phyloP scores from a whole-genome alignment of 2,888 invertebrate species.

The Hoplodrina ambigua region DNA sequence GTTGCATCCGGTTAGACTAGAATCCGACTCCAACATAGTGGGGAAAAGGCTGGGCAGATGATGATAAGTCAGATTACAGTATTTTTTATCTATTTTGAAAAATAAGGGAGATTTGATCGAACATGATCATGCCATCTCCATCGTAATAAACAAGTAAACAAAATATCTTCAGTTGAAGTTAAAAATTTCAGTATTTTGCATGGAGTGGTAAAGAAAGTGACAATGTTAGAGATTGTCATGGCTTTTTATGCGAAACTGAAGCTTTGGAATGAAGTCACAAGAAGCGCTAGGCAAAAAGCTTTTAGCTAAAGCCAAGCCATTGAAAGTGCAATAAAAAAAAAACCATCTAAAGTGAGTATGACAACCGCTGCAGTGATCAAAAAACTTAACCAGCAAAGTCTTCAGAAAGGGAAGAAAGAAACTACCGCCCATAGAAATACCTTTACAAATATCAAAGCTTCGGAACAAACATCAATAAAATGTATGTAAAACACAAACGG shows the following conservation, averaged over 20 bases:
- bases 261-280: slow-evolving; percentile 8
- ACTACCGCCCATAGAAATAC: slow-evolving; percentile 63
- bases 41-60: too few species aligned
- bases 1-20: too few species aligned
- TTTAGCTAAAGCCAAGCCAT: background rate
- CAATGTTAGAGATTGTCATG: slow-evolving; percentile 1
- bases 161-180: too few species aligned
- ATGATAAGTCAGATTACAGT: background rate
- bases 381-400: slow-evolving; percentile 40
- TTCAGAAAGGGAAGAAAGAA: slow-evolving; percentile 55
- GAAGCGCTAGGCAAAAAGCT: slow-evolving; percentile 6
- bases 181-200: background rate
- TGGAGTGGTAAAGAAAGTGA: background rate
- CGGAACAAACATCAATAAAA: slow-evolving; percentile 66
- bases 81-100: too few species aligned
- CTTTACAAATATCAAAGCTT: slow-evolving; percentile 63
- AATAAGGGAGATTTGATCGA: too few species aligned
- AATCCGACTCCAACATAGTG: too few species aligned
- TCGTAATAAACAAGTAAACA: too few species aligned
- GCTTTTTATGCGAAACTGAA: background rate
- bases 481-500: slow-evolving; percentile 64
- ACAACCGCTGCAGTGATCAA: slow-evolving; percentile 40
- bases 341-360: slow-evolving; percentile 21
- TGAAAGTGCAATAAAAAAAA: slow-evolving; percentile 22
- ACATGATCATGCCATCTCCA: too few species aligned